phyloP scores from a whole-genome alignment of 2,113 vertebrate species.

The Oryzias javanicus region DNA sequence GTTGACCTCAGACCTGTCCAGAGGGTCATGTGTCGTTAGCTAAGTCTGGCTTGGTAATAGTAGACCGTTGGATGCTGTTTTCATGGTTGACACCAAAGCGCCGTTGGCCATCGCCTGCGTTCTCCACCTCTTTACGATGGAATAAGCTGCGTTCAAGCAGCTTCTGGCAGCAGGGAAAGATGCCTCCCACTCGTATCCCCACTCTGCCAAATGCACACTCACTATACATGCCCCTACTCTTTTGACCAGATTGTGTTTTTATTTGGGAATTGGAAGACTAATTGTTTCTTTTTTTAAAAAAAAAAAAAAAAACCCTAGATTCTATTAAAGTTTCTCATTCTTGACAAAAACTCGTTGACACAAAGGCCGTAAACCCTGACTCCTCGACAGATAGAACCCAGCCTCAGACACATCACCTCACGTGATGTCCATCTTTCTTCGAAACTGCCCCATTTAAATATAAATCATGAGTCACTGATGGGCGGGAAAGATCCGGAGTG shows the following conservation, averaged over 20 bases:
- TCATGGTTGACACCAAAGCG: constrained; percentile 59
- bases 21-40: constrained; percentile 52
- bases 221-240: constrained; percentile 4
- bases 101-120: constrained; percentile 40
- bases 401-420: not conserved
- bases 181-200: constrained; percentile 34
- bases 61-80: constrained; percentile 47
- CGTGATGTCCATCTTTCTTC: constrained; percentile 9
- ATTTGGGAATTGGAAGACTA: not conserved
- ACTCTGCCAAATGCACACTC: constrained; percentile 15
- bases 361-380: no score
- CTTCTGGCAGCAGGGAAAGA: constrained; percentile 11
- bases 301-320: no score
- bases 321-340: no score
- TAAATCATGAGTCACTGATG: constrained; percentile 49
- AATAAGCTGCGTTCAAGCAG: constrained; percentile 41
- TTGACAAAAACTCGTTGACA: no score
- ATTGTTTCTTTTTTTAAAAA: no score
- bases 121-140: constrained; percentile 44
- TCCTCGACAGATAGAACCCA: no score
- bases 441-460: constrained; percentile 40
- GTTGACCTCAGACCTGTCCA: constrained; percentile 20
- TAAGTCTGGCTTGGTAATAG: constrained; percentile 43
- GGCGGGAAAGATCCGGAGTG: constrained; percentile 46
- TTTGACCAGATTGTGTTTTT: not conserved